Evolutionary conservation across 2,888 invertebrate genomes (phyloP).

Genomic region (Drosophila birchii): DNA sequence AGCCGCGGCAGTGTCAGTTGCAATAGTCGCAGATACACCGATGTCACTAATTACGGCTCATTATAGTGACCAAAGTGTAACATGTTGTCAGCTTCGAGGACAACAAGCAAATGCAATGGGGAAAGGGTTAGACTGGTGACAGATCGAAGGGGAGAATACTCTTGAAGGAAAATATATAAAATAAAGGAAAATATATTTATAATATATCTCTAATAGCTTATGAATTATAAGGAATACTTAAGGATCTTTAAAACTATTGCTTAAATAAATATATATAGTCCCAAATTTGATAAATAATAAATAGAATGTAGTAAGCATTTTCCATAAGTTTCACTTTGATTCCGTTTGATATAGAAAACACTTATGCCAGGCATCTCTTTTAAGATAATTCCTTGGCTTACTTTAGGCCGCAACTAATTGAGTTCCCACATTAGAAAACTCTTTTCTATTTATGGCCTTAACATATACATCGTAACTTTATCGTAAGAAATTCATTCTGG

Average conservation of each 20-base stretch:
- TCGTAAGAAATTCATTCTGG: conserved; percentile 39
- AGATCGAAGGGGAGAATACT: conserved; percentile 3
- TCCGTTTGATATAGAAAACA: not conserved
- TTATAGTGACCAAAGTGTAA: conserved; percentile 81
- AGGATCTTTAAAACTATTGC: not conserved
- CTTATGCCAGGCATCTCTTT: not conserved
- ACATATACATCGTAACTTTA: conserved; percentile 23
- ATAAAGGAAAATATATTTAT: not conserved
- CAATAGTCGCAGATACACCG: conserved; percentile 63
- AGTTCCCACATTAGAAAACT: conserved; percentile 38
- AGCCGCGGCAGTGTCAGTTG: conserved; percentile 33
- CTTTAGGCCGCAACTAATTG: conserved; percentile 21
- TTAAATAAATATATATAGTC: not conserved
- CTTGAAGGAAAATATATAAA: not conserved
- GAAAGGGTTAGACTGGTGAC: not conserved
- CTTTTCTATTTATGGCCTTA: conserved; percentile 29
- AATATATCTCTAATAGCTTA: too few species aligned
- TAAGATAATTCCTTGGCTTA: not conserved
- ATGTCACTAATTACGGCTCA: conserved; percentile 78
- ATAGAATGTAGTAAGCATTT: not conserved
- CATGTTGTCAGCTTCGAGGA: conserved; percentile 76
- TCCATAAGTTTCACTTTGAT: too few species aligned
- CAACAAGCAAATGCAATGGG: conserved; percentile 46
- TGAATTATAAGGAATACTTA: rapidly evolving
- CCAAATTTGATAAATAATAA: not conserved